A percentile compares a stretch with the other conserved stretches of the same genome.
Evolutionary conservation across 2,797 vertebrate genomes (phyloP).

Genomic region (Crenichthys baileyi): DNA sequence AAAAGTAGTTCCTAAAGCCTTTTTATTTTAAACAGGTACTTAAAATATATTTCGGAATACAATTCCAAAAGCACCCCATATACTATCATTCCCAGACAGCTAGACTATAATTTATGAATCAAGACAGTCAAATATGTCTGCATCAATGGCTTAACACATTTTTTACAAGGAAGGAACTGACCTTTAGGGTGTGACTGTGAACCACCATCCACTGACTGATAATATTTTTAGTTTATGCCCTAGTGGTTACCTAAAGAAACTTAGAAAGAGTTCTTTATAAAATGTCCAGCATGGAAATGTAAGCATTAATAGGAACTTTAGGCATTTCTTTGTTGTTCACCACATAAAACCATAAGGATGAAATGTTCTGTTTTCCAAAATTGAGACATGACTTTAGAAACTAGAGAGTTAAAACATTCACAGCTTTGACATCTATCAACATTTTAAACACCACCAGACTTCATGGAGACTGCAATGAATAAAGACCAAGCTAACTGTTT

Average conservation of each 20-base stretch:
- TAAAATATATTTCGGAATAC: too few species aligned
- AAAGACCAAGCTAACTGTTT: constrained; percentile 55
- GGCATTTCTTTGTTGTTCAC: not conserved
- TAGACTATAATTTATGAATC: too few species aligned
- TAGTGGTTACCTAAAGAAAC: not conserved
- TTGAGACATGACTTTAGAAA: constrained; percentile 29
- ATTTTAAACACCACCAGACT: constrained; percentile 43
- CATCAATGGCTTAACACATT: too few species aligned
- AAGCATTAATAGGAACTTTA: not conserved
- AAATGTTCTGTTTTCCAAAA: constrained; percentile 23
- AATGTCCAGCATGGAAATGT: not conserved
- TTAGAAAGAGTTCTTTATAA: not conserved
- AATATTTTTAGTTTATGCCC: constrained; percentile 7
- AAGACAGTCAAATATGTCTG: too few species aligned
- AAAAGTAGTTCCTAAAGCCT: too few species aligned
- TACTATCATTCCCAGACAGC: too few species aligned
- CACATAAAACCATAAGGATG: constrained; percentile 25
- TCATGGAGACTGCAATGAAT: constrained; percentile 26
- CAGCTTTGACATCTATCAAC: constrained; percentile 48
- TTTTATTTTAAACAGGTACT: too few species aligned
- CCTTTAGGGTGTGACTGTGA: not conserved
- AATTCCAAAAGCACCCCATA: too few species aligned
- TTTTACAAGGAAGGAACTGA: not conserved
- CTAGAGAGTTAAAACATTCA: constrained; percentile 23
- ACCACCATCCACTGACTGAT: not conserved